Evolutionary conservation across 2,888 invertebrate species (phyloP).

Genomic region (Mycalesis mineus): DNA sequence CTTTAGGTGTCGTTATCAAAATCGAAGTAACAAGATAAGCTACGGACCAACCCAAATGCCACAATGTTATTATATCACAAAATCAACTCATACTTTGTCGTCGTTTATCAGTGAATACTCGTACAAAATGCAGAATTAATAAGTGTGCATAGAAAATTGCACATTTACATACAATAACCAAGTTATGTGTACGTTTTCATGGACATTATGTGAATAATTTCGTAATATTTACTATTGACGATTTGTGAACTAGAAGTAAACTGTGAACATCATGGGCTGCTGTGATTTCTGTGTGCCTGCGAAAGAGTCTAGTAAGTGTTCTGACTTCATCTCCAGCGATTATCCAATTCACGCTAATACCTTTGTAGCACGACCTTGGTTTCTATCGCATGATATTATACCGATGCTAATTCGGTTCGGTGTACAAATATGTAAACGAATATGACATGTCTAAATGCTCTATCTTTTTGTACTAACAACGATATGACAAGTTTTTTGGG

Average conservation of each 20-base stretch:
- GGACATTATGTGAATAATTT: not conserved
- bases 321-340: not conserved
- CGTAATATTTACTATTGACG: not conserved
- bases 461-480: too few relatives aligned
- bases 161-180: not conserved
- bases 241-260: constrained; percentile 2
- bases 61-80: not conserved
- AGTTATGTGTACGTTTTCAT: not conserved
- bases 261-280: constrained; percentile 50
- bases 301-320: constrained; percentile 63
- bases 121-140: not conserved
- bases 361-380: not conserved
- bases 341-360: not conserved
- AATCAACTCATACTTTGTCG: not conserved
- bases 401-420: too few relatives aligned
- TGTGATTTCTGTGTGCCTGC: constrained; percentile 55
- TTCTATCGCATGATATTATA: not conserved
- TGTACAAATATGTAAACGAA: too few relatives aligned
- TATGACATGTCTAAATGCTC: too few relatives aligned
- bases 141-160: not conserved
- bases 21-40: not conserved
- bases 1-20: not conserved
- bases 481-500: too few relatives aligned
- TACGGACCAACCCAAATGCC: not conserved
- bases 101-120: not conserved